These are phyloP conservation scores for cat (Felis catus) DNA, from an alignment of 2,113 vertebrate species.

Conservation along the genomic window DNA sequence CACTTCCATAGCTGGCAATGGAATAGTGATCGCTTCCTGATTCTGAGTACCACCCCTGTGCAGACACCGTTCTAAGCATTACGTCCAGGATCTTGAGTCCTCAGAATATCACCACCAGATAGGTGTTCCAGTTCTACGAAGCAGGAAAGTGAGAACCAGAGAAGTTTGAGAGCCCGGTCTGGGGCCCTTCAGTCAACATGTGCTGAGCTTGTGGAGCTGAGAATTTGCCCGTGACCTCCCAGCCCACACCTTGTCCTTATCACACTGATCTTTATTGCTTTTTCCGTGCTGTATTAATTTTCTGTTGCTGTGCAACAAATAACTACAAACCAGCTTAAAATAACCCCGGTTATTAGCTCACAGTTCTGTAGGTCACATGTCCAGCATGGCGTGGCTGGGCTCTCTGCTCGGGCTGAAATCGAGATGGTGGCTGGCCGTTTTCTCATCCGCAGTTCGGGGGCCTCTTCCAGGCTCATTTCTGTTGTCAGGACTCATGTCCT, in stretches of 20 bases:
- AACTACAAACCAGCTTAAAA: neutral
- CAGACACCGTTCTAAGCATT: neutral
- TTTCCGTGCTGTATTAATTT: neutral
- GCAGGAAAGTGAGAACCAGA: neutral
- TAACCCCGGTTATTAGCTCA: neutral
- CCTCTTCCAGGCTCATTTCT: neutral
- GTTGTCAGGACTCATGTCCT: neutral
- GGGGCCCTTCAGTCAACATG: neutral
- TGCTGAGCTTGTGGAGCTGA: neutral
- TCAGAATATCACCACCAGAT: neutral
- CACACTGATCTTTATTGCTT: neutral
- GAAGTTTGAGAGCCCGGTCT: neutral
- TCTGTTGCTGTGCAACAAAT: neutral
- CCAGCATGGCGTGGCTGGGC: rapidly evolving
- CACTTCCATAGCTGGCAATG: neutral
- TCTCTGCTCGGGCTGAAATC: neutral
- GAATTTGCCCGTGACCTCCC: neutral
- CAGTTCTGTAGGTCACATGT: neutral
- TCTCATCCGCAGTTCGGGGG: neutral
- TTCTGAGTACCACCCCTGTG: neutral
- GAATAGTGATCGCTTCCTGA: neutral
- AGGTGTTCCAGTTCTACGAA: neutral
- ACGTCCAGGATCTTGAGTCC: neutral
- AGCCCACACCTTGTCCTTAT: neutral
- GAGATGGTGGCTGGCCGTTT: rapidly evolving